Conservation (phyloP, 2,113 vertebrate genomes). For the Terrapene triunguis region DNA sequence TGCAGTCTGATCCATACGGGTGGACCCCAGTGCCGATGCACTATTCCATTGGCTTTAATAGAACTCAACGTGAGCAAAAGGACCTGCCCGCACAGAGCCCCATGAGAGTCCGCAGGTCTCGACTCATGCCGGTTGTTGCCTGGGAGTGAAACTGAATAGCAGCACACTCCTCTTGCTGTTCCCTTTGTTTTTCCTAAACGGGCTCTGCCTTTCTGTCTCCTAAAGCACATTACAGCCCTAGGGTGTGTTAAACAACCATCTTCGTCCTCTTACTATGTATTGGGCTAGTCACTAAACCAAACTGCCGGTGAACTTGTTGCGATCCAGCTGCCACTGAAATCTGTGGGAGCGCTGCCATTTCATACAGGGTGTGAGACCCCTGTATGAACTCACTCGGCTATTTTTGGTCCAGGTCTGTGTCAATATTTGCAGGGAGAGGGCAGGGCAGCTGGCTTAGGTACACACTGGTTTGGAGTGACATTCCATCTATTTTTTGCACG, state of each 20-base stretch:
- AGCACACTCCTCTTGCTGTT: neutral
- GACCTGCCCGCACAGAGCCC: too few species aligned
- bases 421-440: slow-evolving; percentile 27
- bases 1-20: neutral
- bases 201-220: neutral
- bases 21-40: too few species aligned
- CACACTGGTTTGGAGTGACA: neutral
- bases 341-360: neutral
- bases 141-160: neutral
- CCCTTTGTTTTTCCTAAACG: neutral
- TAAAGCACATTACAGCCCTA: neutral
- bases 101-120: neutral
- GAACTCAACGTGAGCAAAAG: neutral
- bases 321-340: neutral
- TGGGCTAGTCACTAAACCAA: neutral
- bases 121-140: neutral
- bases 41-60: neutral
- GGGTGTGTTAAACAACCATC: neutral
- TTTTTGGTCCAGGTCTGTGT: neutral
- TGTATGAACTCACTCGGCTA: neutral
- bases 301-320: neutral
- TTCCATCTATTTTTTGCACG: slow-evolving; percentile 1
- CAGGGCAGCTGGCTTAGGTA: neutral
- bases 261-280: neutral
- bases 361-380: neutral